phyloP scores from a whole-genome alignment of 2,797 vertebrate species.

The Erpetoichthys calabaricus region DNA sequence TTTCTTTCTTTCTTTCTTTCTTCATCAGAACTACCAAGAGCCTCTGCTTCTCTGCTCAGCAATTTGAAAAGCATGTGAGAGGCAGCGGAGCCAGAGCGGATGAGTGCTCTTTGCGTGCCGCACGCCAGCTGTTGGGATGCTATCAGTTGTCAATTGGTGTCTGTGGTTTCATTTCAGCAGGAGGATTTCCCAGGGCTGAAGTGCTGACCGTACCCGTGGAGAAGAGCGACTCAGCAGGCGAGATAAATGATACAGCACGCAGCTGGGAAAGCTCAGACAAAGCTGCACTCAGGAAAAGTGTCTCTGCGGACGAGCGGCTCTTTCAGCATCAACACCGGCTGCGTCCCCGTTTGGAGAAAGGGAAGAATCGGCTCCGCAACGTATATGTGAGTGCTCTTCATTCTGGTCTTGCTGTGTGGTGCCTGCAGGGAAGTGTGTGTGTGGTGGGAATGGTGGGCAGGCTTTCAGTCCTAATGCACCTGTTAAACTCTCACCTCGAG shows the following conservation, averaged over 20 bases:
- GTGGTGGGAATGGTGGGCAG: conserved; percentile 15
- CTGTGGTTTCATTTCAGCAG: conserved; percentile 62
- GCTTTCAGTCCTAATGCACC: conserved; percentile 1
- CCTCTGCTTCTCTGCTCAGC: background rate
- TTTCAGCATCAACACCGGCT: conserved; percentile 41
- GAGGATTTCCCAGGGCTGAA: conserved; percentile 58
- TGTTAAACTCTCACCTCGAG: too few species aligned
- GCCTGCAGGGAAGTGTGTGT: background rate
- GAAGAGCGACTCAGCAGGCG: conserved; percentile 24
- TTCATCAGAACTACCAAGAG: background rate
- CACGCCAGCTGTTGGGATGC: conserved; percentile 30
- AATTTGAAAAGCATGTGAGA: too few species aligned
- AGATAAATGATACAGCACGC: conserved; percentile 28
- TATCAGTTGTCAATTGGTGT: conserved; percentile 56
- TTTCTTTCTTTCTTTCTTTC: background rate
- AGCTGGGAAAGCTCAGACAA: conserved; percentile 37
- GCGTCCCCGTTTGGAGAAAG: conserved; percentile 43
- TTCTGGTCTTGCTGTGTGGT: conserved; percentile 17
- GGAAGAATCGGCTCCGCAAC: conserved; percentile 45
- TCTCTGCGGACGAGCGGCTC: conserved; percentile 48
- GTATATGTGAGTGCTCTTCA: conserved; percentile 54
- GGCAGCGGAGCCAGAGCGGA: too few species aligned
- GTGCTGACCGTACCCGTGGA: conserved; percentile 32
- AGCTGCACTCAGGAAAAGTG: conserved; percentile 49
- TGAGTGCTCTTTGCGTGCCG: conserved; percentile 26